Conservation (phyloP, 2,888 invertebrate genomes). For the Oithona nana region DNA sequence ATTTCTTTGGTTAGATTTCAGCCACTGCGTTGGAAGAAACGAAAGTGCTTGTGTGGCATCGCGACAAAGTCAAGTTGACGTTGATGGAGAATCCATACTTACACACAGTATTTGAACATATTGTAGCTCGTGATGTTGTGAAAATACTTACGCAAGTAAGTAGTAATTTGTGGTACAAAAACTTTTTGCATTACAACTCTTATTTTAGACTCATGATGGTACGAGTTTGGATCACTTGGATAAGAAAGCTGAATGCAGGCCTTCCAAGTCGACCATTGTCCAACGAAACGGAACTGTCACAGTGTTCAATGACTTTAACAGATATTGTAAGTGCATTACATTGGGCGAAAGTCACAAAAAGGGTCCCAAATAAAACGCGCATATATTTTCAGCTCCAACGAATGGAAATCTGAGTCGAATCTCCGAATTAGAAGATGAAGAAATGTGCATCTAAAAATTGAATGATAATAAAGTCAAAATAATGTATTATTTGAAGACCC, state of each 20-base stretch:
- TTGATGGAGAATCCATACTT: slow-evolving; percentile 59
- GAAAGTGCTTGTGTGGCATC: slow-evolving; percentile 59
- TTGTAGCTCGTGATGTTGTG: slow-evolving; percentile 62
- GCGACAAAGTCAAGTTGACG: slow-evolving; percentile 62
- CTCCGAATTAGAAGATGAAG: not conserved
- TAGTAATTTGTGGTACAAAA: not conserved
- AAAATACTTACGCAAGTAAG: slow-evolving; percentile 64
- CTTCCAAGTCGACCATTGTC: no score
- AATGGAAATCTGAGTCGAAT: not conserved
- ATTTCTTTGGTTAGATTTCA: slow-evolving; percentile 40
- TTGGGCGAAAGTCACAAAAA: no score
- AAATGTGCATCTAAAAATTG: no score
- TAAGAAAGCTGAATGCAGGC: not conserved
- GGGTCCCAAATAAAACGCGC: no score
- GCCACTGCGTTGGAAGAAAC: slow-evolving; percentile 73
- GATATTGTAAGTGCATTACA: no score
- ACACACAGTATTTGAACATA: slow-evolving; percentile 66
- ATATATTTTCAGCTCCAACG: no score
- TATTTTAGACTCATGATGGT: not conserved
- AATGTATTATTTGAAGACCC: no score
- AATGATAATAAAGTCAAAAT: no score
- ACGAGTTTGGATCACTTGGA: not conserved
- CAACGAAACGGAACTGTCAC: no score
- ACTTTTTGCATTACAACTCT: not conserved
- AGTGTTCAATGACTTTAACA: no score